Base-by-base conservation (phyloP, 2,888 invertebrate genomes). In the Furcula furcula region DNA sequence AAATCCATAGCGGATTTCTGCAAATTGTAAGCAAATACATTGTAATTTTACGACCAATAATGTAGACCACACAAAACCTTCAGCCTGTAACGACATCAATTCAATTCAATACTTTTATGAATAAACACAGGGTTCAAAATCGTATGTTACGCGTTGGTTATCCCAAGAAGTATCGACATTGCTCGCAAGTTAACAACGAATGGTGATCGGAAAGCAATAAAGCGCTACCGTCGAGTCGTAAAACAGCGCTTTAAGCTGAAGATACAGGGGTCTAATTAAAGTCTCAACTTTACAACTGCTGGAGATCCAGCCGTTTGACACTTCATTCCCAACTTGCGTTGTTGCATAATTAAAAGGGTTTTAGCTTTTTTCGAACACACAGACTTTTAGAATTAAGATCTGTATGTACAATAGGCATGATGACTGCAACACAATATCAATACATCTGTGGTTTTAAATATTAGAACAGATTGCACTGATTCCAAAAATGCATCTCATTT, bases 191-290 rank as follows among this genome's bases (percentile, higher is more conserved):
- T 39, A 34, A 46, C 40, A 32, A 47, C 34, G 34, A 51, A 49
- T 50, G 16, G 56, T 49, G 60, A 60, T 62, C 40, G 57, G 52
- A 54, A 53, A 55, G 57, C 46, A 25, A 54, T 65, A 58, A 63
- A 57, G 30, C 42, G 54, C 53, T 51, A 48, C 56, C 30, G 45
- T 36, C 32, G 36, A 34, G 40, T 39, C 46, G 39, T 54, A 54
- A 53, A 55, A 51, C 34, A 38, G 42, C 46, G 28, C 36, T 38
- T 51, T 32, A 13, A 37, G 34, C 47, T 36, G 31, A 35, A 48
- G n/a, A 50, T 40, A 49, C 37, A 41, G 28, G 29, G 37, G 20
- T 34, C 55, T 59, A 54, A 65, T 65, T 64, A 62, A 60, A 55
- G 53, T 35, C 40, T 36, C 33, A 34, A 25, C 30, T 55, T 58